Evolutionary conservation across 2,797 vertebrate species (phyloP), one percentile per base, ranked within the genome.

Genomic region (Scolopax bukidnonensis): DNA sequence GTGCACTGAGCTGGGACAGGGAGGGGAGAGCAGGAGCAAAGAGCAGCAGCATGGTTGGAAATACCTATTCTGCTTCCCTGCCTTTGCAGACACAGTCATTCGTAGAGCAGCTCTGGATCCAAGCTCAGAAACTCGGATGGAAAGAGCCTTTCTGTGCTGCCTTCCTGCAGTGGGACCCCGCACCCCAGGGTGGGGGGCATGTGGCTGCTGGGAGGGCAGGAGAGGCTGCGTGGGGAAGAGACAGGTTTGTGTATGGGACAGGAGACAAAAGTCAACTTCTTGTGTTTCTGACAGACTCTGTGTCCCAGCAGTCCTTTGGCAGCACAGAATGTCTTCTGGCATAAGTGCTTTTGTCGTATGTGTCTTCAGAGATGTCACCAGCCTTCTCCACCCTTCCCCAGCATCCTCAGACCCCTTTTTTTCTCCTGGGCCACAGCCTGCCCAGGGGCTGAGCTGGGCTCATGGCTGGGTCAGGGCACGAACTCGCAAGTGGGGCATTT

Each of bases 301-400:
- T n/a, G 57, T 16, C 36, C 24, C 50, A 33, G 56, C n/a, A 3
- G 8, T 25, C 3, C 1, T 21, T n/a, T 15, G 36, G 43, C 36
- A 15, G 9, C 20, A 14, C 28, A 47, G 63, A 33, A 40, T 6
- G 11, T 5, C 38, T 59, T 60, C 25, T 73, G 32, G 27, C 13
- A 0, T 12, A 41, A 59, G 27, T 6, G 4, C 6, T 40, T 20
- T 30, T n/a, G 32, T 12, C 16, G 0, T 19, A 20, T 11, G 13
- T 18, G 20, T 17, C 47, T 48, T 47, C 56, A 28, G 70, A 56
- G 41, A 43, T 3, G 50, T 10, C 87, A 43, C 23, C 48, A 41
- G 53, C 12, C 30, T 41, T 21, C 51, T 51, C 33, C 2, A 1
- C 47, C 28, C 53, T 41, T 21, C 30, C 53, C 53, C 61, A 48